Base-by-base conservation (phyloP, 92 coral and sea anemone genomes). In the Blastomussa wellsi region DNA sequence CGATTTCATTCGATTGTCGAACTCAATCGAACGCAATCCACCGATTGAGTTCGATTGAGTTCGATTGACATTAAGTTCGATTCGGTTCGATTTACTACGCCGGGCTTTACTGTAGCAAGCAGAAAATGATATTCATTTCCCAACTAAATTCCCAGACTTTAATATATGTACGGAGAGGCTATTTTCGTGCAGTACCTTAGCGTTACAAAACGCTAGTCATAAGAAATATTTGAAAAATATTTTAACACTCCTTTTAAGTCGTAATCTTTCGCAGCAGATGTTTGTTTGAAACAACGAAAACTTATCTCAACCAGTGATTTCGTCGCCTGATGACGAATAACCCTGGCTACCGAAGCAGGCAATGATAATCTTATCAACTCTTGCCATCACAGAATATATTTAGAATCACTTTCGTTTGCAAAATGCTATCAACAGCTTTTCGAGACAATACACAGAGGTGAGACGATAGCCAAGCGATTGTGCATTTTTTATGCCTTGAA, bases 361-460 rank as follows among this genome's bases (percentile, higher is more conserved):
- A 37, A 38, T 70, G 44, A 36, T 26, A 33, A 2, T 33, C 74
- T 68, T 68, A 31, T 68, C 74, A 68, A 35, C 24, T 35, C 22
- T 68, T 32, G 10, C 41, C 24, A 68, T 33, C 74, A 15, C 14
- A 70, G 37, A 70, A 70, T 70, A 20, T 12, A 36, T 70, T 37
- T 70, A 7, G 10, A 26, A 36, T 36, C 48, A 8, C 15, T 13
- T 37, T 38, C 14, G n/a, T 70, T 37, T 26, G 33, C 75, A 36
- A 70, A 70, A 70, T 70, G 57, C 79, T 42, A 47, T 74, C 79
- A 74, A 26, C 79, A 47, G 57, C 60, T 74, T 26, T 47, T 49
- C 79, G n/a, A 44, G 35, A 47, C 57, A 47, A 74, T 24, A 1
- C 39, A 74, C 36, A 26, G 79, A 74, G 79, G 62, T 32, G 16